Percentiles rank a stretch among this genome's conserved stretches.
phyloP scores from a whole-genome alignment of 2,888 invertebrate species.

The Macrophya alboannulata region DNA sequence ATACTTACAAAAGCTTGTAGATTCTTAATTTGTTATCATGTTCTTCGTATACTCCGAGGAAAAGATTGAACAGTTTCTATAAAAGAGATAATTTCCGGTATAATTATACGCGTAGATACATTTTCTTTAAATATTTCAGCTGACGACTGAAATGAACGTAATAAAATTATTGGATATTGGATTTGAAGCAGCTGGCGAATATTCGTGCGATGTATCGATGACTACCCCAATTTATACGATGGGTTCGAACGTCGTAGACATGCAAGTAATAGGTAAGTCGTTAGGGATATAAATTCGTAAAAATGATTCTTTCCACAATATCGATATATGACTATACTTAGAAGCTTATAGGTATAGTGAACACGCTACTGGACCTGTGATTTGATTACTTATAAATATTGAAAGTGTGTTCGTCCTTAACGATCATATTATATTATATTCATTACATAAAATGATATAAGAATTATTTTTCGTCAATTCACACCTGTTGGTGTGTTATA shows the following conservation, averaged over 20 bases:
- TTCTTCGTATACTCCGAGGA: not conserved
- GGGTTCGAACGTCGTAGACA: constrained; percentile 88
- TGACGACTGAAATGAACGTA: constrained; percentile 86
- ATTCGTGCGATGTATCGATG: constrained; percentile 91
- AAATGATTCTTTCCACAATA: constrained; percentile 9
- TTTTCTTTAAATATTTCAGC: constrained; percentile 80
- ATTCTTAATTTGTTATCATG: not conserved
- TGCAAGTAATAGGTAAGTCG: constrained; percentile 91
- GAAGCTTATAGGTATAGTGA: constrained; percentile 25
- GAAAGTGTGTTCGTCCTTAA: constrained; percentile 13
- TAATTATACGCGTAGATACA: not conserved
- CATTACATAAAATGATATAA: not conserved
- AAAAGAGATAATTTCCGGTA: not conserved
- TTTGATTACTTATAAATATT: constrained; percentile 25
- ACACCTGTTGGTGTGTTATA: not conserved
- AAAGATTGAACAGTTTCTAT: not conserved
- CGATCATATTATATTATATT: not conserved
- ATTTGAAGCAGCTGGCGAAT: constrained; percentile 90
- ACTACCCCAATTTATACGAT: constrained; percentile 92
- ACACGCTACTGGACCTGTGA: constrained; percentile 15
- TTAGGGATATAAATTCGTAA: not conserved
- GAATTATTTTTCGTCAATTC: not conserved
- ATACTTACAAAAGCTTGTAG: not conserved
- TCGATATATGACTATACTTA: constrained; percentile 7
- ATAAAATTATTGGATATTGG: constrained; percentile 88